These are phyloP conservation scores for Myiagra hebetior DNA, from an alignment of 2,113 vertebrate genomes.

Conservation along the genomic window DNA sequence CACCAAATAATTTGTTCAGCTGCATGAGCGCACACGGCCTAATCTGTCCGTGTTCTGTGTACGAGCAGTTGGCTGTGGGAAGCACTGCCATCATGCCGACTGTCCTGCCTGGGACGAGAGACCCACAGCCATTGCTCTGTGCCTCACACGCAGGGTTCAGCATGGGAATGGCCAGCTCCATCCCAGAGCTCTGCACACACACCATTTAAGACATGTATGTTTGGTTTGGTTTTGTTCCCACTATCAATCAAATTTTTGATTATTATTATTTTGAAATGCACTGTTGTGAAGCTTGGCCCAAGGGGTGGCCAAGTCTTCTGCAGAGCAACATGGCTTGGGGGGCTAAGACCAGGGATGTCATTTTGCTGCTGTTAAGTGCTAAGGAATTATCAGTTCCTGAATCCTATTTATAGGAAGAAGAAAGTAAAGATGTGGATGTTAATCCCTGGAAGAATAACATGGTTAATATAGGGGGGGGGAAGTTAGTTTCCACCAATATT, in stretches of 20 bases:
- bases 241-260: neutral
- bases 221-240: neutral
- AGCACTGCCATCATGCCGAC: neutral
- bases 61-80: neutral
- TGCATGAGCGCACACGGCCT: neutral
- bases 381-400: neutral
- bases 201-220: accelerated
- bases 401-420: neutral
- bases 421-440: neutral
- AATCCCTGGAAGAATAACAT: neutral
- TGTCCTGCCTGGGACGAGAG: neutral
- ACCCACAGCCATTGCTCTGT: neutral
- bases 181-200: neutral
- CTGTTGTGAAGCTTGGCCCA: neutral
- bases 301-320: neutral
- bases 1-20: neutral
- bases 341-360: neutral
- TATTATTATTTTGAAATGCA: neutral
- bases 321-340: accelerated
- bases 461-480: too few relatives aligned
- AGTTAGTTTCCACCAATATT: neutral
- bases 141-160: neutral
- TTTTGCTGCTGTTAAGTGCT: neutral
- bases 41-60: neutral
- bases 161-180: neutral